Conservation (phyloP, 2,888 invertebrate species). For the Cistogaster globosa region DNA sequence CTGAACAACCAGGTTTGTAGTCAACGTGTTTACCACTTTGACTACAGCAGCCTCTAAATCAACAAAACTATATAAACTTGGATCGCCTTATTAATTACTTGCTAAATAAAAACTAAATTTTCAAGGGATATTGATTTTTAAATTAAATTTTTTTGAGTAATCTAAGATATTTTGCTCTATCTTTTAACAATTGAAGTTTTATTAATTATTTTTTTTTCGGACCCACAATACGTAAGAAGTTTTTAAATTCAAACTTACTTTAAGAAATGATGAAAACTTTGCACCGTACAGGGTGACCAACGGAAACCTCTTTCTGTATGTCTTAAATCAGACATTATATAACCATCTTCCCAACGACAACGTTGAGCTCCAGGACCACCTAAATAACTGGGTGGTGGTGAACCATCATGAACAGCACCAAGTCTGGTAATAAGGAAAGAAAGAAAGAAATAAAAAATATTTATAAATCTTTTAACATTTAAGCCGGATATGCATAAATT, state of each 20-base stretch:
- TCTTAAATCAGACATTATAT: constrained; percentile 96
- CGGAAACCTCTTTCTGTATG: constrained; percentile 97
- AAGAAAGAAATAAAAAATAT: constrained; percentile 40
- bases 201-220: too few relatives aligned
- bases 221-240: too few relatives aligned
- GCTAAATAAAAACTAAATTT: too few relatives aligned
- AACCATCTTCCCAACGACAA: constrained; percentile 97
- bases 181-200: too few relatives aligned
- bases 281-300: constrained; percentile 96
- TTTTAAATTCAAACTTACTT: constrained; percentile 87
- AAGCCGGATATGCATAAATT: constrained; percentile 78
- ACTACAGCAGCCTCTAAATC: too few relatives aligned
- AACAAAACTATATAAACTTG: too few relatives aligned
- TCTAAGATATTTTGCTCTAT: too few relatives aligned
- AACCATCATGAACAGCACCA: constrained; percentile 98
- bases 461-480: background rate
- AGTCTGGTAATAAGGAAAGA: constrained; percentile 85
- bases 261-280: constrained; percentile 96
- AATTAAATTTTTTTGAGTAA: too few relatives aligned
- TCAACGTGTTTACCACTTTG: too few relatives aligned
- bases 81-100: too few relatives aligned
- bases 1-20: too few relatives aligned
- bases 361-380: constrained; percentile 97
- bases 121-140: too few relatives aligned
- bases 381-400: constrained; percentile 96